phyloP scores from a whole-genome alignment of 2,113 vertebrate species.

The Aphelocoma coerulescens region DNA sequence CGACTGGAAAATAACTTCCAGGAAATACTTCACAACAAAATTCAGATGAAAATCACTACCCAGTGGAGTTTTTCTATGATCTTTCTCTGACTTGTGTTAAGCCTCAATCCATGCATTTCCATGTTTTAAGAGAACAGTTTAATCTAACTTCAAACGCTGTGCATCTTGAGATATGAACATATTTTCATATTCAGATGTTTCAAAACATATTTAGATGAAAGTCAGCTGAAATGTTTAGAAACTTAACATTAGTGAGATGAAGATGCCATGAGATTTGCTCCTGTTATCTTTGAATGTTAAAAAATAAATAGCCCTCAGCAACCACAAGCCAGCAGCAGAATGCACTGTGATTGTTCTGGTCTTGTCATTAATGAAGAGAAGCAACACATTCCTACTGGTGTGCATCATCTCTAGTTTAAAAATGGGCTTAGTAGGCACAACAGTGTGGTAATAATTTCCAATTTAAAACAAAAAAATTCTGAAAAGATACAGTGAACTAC shows the following conservation, averaged over 20 bases:
- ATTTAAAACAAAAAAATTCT: neutral
- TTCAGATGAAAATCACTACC: neutral
- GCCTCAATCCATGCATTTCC: neutral
- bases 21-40: neutral
- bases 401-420: neutral
- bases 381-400: neutral
- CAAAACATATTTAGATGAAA: conserved; percentile 13
- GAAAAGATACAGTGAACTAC: neutral
- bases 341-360: neutral
- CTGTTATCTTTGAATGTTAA: neutral
- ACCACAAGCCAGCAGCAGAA: neutral
- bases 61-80: neutral
- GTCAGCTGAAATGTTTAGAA: neutral
- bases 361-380: neutral
- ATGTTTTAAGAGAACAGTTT: neutral
- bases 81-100: neutral
- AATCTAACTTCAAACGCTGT: neutral
- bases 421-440: neutral
- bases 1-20: neutral
- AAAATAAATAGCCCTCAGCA: neutral
- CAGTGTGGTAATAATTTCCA: neutral
- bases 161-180: neutral
- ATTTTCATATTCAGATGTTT: neutral
- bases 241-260: neutral
- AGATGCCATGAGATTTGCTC: neutral